Evolutionary conservation across 2,113 vertebrate genomes (phyloP).

Genomic region (Indicator maculatus): DNA sequence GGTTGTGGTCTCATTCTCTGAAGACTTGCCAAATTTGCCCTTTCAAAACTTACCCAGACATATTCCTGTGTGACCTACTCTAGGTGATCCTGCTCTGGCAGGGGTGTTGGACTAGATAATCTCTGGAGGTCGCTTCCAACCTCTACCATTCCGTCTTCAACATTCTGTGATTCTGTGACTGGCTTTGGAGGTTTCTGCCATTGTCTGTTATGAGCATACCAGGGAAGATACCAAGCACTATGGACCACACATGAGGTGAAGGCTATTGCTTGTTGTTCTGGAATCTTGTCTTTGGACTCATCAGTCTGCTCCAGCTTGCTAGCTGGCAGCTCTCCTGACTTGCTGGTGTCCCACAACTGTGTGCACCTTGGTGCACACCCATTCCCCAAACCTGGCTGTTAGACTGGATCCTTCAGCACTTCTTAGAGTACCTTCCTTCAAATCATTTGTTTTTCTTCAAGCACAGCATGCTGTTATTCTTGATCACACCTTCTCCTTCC

Average conservation of each 20-base stretch:
- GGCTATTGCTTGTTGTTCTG: background rate
- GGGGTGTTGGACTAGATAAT: no score
- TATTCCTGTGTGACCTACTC: no score
- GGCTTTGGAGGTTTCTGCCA: background rate
- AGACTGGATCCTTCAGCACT: background rate
- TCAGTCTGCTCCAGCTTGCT: background rate
- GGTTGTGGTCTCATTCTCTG: no score
- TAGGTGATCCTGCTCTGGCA: no score
- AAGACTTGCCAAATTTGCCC: no score
- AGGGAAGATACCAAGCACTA: background rate
- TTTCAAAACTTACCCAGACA: no score
- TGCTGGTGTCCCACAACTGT: rapidly evolving
- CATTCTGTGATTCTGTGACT: no score
- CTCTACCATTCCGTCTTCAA: no score
- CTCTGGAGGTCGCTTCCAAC: no score
- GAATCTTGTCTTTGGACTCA: background rate
- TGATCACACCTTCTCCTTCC: background rate
- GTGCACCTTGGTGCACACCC: background rate
- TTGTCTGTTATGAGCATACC: background rate
- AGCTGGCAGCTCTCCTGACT: background rate
- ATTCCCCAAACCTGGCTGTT: background rate
- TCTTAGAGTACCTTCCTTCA: background rate
- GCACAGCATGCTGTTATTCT: background rate
- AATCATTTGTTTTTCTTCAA: background rate
- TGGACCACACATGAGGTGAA: background rate